Conservation (phyloP, 2,888 invertebrate genomes). For the Parnassius orleans region DNA sequence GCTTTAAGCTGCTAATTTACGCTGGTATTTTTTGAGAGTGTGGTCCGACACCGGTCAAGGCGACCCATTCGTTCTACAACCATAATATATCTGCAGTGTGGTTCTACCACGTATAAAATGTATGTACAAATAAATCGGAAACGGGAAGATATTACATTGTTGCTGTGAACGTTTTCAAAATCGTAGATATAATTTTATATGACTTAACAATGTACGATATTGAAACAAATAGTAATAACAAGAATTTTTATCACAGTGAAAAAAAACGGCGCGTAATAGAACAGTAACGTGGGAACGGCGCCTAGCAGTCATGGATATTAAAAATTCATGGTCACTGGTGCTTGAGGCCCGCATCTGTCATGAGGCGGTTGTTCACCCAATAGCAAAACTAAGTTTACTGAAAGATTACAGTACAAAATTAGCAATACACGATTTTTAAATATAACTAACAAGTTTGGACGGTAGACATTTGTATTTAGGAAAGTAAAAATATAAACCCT, state of each 20-base stretch:
- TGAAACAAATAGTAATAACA: conserved; percentile 1
- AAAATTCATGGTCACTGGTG: conserved; percentile 36
- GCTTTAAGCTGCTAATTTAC: too few relatives aligned
- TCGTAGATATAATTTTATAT: too few relatives aligned
- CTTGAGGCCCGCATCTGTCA: conserved; percentile 49
- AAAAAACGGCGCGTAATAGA: conserved; percentile 23
- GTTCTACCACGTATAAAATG: too few relatives aligned
- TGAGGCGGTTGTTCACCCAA: conserved; percentile 49
- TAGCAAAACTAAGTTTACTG: not conserved
- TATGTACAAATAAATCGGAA: too few relatives aligned
- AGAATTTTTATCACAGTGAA: not conserved
- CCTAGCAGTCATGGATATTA: conserved; percentile 36
- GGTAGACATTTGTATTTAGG: not conserved
- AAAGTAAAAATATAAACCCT: too few relatives aligned
- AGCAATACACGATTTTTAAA: not conserved
- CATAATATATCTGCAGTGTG: too few relatives aligned
- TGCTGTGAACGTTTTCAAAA: too few relatives aligned
- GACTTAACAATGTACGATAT: not conserved
- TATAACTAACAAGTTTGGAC: not conserved
- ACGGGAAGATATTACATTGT: too few relatives aligned
- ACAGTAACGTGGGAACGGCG: conserved; percentile 32
- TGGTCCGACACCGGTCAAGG: too few relatives aligned
- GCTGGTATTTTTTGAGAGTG: too few relatives aligned
- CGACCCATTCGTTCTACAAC: too few relatives aligned
- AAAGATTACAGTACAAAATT: not conserved